Conservation (phyloP, 1,140 invertebrate genomes). For the Neodiprion lecontei region DNA sequence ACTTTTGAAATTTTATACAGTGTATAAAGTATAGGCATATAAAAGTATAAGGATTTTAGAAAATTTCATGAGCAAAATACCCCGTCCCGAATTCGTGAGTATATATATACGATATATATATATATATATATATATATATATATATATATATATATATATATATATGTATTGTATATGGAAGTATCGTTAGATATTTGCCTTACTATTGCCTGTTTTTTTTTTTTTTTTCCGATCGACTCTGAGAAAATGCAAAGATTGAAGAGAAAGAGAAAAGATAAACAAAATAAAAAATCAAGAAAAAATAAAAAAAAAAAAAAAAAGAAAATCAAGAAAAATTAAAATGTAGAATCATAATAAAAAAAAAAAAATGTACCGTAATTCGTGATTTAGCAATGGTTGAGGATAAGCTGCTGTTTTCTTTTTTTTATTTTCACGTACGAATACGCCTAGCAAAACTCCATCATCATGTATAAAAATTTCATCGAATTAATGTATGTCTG, state of each 20-base stretch:
- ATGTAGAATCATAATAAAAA: background rate
- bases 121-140: background rate
- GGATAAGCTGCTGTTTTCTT: background rate
- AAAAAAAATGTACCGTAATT: background rate
- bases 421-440: background rate
- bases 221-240: background rate
- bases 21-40: background rate
- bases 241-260: background rate
- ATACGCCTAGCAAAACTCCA: background rate
- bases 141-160: background rate
- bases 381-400: background rate
- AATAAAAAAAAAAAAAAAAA: background rate
- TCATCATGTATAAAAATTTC: background rate
- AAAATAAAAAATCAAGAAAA: background rate
- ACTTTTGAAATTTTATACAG: background rate
- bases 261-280: background rate
- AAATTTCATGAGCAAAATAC: background rate
- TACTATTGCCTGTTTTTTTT: background rate
- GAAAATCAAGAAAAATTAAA: background rate
- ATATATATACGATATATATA: background rate
- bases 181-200: background rate
- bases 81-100: no score
- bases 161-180: background rate
- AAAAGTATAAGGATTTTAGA: background rate
- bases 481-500: background rate